A percentile compares a stretch with the other conserved stretches of the same genome.
These are phyloP conservation scores for Brachymystax lenok DNA, from an alignment of 2,797 vertebrate species.

Conservation along the genomic window DNA sequence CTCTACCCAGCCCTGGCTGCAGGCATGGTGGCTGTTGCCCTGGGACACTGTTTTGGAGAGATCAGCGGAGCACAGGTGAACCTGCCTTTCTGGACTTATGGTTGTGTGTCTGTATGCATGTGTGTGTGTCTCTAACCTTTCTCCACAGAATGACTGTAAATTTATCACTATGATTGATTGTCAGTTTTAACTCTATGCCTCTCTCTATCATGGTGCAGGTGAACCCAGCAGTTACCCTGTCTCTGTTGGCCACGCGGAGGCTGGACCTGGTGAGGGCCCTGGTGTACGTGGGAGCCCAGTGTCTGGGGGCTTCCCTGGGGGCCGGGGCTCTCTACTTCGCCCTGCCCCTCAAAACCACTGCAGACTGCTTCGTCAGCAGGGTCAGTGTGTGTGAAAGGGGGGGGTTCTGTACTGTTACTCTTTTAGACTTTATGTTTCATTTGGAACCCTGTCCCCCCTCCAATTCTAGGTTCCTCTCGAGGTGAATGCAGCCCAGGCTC, in stretches of 20 bases:
- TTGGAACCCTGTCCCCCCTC: neutral
- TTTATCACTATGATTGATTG: neutral
- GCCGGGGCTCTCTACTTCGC: conserved; percentile 72
- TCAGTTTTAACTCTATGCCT: neutral
- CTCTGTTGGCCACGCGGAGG: conserved; percentile 78
- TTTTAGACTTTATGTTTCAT: neutral
- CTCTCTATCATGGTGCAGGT: conserved; percentile 58
- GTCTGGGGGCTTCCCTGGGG: conserved; percentile 77
- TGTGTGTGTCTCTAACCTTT: neutral
- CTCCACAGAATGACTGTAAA: neutral
- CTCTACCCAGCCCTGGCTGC: conserved; percentile 79
- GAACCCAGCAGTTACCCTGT: conserved; percentile 83
- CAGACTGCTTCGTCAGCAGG: conserved; percentile 72
- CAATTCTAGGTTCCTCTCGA: conserved; percentile 70
- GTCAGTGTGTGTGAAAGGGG: conserved; percentile 47
- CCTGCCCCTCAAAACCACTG: conserved; percentile 66
- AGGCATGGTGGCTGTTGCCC: conserved; percentile 72
- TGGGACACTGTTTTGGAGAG: conserved; percentile 80
- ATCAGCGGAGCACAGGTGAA: conserved; percentile 82
- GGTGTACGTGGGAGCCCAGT: conserved; percentile 76
- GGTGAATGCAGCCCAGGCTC: conserved; percentile 76
- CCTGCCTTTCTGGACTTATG: neutral
- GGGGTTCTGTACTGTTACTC: too few species aligned
- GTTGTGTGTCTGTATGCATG: conserved; percentile 5
- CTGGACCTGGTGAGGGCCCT: conserved; percentile 71